Base-by-base conservation (phyloP, 2,888 invertebrate genomes). In the Zelleria hepariella region DNA sequence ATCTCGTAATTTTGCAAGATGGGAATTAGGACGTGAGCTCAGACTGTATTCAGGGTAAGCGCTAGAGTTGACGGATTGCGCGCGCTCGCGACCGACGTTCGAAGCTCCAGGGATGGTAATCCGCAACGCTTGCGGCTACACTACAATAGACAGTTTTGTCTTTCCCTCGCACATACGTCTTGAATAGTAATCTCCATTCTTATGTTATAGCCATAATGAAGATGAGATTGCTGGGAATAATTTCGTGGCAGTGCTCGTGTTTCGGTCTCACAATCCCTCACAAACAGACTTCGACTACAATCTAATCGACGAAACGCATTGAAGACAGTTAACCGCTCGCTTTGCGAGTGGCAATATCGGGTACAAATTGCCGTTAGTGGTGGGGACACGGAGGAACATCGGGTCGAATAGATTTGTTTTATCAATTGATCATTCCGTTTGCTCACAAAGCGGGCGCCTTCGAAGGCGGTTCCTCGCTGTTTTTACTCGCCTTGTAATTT, bases 41-140 rank as follows among this genome's bases (percentile, higher is more conserved):
- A 4, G 32, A 15, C 0, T 42, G 32, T 42, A 42, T 42, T 42
- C 32, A 15, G 32, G 32, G 32, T 57, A 55, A 51, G 27, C 20
- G 51, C 10, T 26, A 32, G 58, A 24, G 42, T 53, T 62, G 62
- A 62, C 58, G 49, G 59, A 62, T 62, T 62, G 62, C 26, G 58
- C 48, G 15, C 47, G 7, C 56, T 26, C 23, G n/a, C 8, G 47
- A 47, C 52, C 59, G 62, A 61, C 62, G 58, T 53, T 24, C 24
- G 27, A 21, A 15, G 49, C 51, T 21, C 51, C 51, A 20, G 51
- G 7, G 21, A 51, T 51, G 51, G 23, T 51, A 51, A 51, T 51
- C 51, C 51, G 32, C 15, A 15, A 15, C 32, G 32, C 32, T 42
- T 42, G 32, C 32, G 32, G 32, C 32, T 42, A 42, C 4, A 15